Evolutionary conservation across 2,888 invertebrate genomes (phyloP), one percentile per base, ranked within the genome.

Genomic region (Drosophila tripunctata): DNA sequence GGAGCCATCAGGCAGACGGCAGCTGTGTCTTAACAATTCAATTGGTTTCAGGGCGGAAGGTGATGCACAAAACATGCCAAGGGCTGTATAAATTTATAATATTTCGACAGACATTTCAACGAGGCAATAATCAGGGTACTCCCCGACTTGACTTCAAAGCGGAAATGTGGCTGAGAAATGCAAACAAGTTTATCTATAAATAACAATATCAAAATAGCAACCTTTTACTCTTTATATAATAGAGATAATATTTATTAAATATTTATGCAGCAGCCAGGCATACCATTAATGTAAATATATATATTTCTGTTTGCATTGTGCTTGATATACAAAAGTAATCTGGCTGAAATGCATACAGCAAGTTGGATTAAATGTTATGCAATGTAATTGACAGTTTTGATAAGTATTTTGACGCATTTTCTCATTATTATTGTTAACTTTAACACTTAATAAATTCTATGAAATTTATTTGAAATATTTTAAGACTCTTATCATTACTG

Each of bases 61-160:
- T 65, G 58, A 55, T 71, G 7, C 17, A 6, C 55, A 27, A 56
- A 67, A 71, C 68, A 41, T 67, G 72, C 60, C 58, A 44, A 40
- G 43, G 54, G 63, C 48, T n/a, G 45, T 12, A 4, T 5, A 50
- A 45, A 54, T 66, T 36, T 55, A 52, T 63, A 47, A 58, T 47
- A 63, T 51, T 67, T 40, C 15, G 21, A 19, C 40, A 54, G 52
- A 19, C 31, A 48, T 51, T 44, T 48, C 15, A 35, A 56, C 47
- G 5, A 17, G 22, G 12, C n/a, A 17, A 5, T 4, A 33, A 10
- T 33, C 6, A 51, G 31, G 33, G 12, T 30, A 51, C 41, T 52
- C 41, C 4, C 1, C 8, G 17, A n/a, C 7, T 15, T 24, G 22
- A 24, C 22, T 48, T 48, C 7, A 48, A 48, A 15, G 33, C 5